Evolutionary conservation across 2,113 vertebrate species (phyloP).

Genomic region (Coryphaenoides rupestris): DNA sequence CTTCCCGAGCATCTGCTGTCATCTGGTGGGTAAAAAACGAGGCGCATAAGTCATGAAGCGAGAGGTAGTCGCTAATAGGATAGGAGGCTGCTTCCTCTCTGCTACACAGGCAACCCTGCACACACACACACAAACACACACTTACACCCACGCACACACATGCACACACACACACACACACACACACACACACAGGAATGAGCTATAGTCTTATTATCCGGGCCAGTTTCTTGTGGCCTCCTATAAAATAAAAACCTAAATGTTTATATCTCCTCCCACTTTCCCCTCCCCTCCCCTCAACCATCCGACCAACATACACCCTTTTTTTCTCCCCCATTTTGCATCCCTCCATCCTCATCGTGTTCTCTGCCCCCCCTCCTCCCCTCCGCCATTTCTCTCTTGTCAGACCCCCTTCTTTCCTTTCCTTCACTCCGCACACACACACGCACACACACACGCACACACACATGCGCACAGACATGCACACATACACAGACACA

Average conservation of each 20-base stretch:
- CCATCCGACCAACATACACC: not conserved
- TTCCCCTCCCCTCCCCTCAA: slow-evolving; percentile 9
- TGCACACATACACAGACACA: too few relatives aligned
- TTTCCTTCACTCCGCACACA: not conserved
- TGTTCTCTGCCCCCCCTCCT: not conserved
- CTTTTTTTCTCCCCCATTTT: slow-evolving; percentile 1
- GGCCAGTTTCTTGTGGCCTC: slow-evolving; percentile 48
- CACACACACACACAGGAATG: slow-evolving; percentile 48
- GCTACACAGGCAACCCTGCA: slow-evolving; percentile 23
- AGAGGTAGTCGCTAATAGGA: slow-evolving; percentile 67
- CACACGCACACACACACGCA: not conserved
- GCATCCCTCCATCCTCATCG: slow-evolving; percentile 17
- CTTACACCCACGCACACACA: not conserved
- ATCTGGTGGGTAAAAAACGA: slow-evolving; percentile 57
- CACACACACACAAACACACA: slow-evolving; percentile 33
- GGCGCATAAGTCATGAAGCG: slow-evolving; percentile 64
- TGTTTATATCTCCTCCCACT: slow-evolving; percentile 33
- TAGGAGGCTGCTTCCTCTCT: slow-evolving; percentile 46
- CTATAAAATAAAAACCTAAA: slow-evolving; percentile 56
- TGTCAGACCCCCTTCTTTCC: not conserved
- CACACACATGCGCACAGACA: too few relatives aligned
- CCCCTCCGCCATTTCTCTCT: slow-evolving; percentile 18
- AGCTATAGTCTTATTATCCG: slow-evolving; percentile 67
- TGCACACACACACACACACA: slow-evolving; percentile 17
- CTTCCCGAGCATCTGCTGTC: slow-evolving; percentile 58